Conservation (phyloP, 2,888 invertebrate species). For the Nemotelus pantherinus region DNA sequence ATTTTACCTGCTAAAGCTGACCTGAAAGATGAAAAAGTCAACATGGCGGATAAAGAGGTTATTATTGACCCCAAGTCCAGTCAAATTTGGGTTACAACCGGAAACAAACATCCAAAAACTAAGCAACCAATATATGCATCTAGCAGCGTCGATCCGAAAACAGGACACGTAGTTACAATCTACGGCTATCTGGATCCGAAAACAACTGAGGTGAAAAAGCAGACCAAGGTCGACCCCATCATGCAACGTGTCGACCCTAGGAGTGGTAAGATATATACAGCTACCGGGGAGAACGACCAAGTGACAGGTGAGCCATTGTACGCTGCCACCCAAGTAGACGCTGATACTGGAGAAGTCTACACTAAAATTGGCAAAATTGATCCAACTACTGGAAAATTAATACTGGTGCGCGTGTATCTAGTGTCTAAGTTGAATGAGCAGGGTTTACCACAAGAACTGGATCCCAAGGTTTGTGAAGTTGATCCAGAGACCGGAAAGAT, state of each 20-base stretch:
- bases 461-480: slow-evolving; percentile 54
- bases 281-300: slow-evolving; percentile 74
- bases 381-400: slow-evolving; percentile 74
- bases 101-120: slow-evolving; percentile 72
- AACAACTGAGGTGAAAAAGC: slow-evolving; percentile 72
- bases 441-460: slow-evolving; percentile 35
- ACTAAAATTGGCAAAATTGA: slow-evolving; percentile 79
- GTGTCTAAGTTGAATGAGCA: slow-evolving; percentile 58
- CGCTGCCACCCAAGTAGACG: slow-evolving; percentile 77
- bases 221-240: slow-evolving; percentile 73
- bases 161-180: slow-evolving; percentile 77
- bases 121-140: slow-evolving; percentile 76
- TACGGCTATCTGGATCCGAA: slow-evolving; percentile 77
- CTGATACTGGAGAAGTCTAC: slow-evolving; percentile 76
- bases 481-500: slow-evolving; percentile 70
- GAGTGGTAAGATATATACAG: slow-evolving; percentile 76
- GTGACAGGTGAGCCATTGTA: slow-evolving; percentile 72
- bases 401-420: slow-evolving; percentile 74
- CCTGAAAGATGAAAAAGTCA: slow-evolving; percentile 70
- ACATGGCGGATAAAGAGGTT: slow-evolving; percentile 59
- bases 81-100: slow-evolving; percentile 73
- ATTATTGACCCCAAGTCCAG: slow-evolving; percentile 63
- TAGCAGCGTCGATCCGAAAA: slow-evolving; percentile 76
- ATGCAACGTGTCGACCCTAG: slow-evolving; percentile 74
- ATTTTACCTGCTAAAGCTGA: slow-evolving; percentile 72